phyloP scores from a whole-genome alignment of 2,113 vertebrate genomes.

The Leucosticte australis region DNA sequence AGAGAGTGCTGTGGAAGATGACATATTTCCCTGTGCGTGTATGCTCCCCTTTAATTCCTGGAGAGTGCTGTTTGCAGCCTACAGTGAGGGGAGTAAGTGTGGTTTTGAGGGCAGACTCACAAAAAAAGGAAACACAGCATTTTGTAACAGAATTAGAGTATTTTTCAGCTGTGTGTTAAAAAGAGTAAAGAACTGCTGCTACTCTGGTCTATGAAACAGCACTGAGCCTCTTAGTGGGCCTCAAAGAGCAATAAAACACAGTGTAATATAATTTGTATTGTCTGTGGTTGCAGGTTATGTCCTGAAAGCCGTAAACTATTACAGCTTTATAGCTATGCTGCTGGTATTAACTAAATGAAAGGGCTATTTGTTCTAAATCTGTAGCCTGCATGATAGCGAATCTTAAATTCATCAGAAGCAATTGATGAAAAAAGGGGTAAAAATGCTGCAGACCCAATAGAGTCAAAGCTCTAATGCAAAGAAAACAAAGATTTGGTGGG shows the following conservation, averaged over 20 bases:
- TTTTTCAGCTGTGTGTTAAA: slow-evolving; percentile 19
- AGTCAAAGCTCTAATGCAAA: not conserved
- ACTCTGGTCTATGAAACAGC: not conserved
- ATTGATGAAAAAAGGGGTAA: slow-evolving; percentile 22
- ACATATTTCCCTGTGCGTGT: not conserved
- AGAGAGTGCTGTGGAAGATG: not conserved
- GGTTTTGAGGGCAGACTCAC: not conserved
- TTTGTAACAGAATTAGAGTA: not conserved
- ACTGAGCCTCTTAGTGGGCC: slow-evolving; percentile 24
- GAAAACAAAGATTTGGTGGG: not conserved
- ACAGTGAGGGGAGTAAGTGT: not conserved
- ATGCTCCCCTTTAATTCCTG: not conserved
- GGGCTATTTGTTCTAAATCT: slow-evolving; percentile 70
- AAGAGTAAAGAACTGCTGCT: slow-evolving; percentile 27
- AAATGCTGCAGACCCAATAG: slow-evolving; percentile 25
- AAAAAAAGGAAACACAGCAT: not conserved
- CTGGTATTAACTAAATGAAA: slow-evolving; percentile 72
- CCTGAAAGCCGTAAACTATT: slow-evolving; percentile 69
- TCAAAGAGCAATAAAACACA: slow-evolving; percentile 47
- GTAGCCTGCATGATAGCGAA: not conserved
- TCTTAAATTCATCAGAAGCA: slow-evolving; percentile 58
- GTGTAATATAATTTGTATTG: slow-evolving; percentile 69
- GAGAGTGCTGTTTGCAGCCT: not conserved
- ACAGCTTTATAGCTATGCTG: slow-evolving; percentile 65
- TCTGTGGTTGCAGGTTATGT: slow-evolving; percentile 73